Conservation (phyloP, 1,140 invertebrate genomes). For the Trialeurodes vaporariorum region DNA sequence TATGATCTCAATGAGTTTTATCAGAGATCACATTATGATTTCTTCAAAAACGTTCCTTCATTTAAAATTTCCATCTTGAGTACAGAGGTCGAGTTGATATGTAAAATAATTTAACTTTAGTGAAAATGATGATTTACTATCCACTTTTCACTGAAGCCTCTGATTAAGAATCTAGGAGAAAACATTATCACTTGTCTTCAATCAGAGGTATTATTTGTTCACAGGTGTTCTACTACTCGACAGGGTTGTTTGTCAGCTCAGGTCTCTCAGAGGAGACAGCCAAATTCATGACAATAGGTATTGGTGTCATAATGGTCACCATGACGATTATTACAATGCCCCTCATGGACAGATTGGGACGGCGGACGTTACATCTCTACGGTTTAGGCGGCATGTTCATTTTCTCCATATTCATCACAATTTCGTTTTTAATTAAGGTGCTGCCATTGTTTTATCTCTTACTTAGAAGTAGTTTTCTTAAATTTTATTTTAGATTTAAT, state of each 20-base stretch:
- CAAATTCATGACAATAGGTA: slow-evolving; percentile 90
- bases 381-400: slow-evolving; percentile 95
- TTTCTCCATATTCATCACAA: slow-evolving; percentile 94
- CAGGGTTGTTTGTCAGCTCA: slow-evolving; percentile 75
- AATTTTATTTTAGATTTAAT: no score
- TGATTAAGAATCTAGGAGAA: neutral
- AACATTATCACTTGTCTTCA: neutral
- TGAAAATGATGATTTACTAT: slow-evolving; percentile 2
- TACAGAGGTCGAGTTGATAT: no score
- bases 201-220: slow-evolving; percentile 15
- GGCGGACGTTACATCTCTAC: slow-evolving; percentile 86
- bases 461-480: no score
- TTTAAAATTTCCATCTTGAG: no score
- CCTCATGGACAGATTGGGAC: slow-evolving; percentile 88
- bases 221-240: slow-evolving; percentile 96
- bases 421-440: slow-evolving; percentile 87
- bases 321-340: slow-evolving; percentile 95
- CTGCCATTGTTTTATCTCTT: neutral
- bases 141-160: neutral
- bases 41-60: no score
- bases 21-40: no score
- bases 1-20: no score
- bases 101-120: no score
- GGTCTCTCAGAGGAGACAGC: slow-evolving; percentile 74
- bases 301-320: slow-evolving; percentile 90